Percentiles rank a stretch among this genome's conserved stretches.
Conservation (phyloP, 2,113 vertebrate genomes). For the Gavia stellata region DNA sequence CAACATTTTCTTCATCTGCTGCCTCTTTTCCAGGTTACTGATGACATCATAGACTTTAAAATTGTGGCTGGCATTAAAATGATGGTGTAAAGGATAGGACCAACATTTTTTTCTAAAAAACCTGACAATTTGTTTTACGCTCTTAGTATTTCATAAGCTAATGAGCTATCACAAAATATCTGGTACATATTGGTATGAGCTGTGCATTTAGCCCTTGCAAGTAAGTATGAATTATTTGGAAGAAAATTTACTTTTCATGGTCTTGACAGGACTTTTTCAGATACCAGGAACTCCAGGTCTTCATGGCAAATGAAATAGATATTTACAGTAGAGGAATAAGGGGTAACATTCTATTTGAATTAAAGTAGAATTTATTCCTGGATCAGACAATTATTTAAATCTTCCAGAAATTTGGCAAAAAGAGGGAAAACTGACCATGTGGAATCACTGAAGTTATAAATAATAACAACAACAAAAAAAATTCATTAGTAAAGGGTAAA, state of each 20-base stretch:
- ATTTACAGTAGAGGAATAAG: neutral
- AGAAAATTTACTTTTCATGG: neutral
- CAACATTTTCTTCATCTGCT: neutral
- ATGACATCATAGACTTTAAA: neutral
- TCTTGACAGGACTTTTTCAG: neutral
- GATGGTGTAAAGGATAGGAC: neutral
- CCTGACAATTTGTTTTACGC: neutral
- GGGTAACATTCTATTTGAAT: neutral
- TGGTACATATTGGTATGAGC: neutral
- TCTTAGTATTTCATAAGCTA: neutral
- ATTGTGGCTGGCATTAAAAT: neutral
- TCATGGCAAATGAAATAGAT: neutral
- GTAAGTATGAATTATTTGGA: neutral
- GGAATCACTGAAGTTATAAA: neutral
- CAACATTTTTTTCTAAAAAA: neutral
- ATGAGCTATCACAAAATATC: neutral
- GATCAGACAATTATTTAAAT: neutral
- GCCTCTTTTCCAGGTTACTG: neutral
- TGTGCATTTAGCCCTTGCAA: neutral
- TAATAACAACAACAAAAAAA: neutral
- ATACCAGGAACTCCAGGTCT: neutral
- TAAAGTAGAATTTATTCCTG: neutral
- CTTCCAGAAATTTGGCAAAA: neutral
- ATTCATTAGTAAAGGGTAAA: neutral
- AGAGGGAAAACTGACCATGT: neutral